These are phyloP conservation scores for Microctenopoma lineatum DNA, from an alignment of 2,797 vertebrate species.

Conservation along the genomic window DNA sequence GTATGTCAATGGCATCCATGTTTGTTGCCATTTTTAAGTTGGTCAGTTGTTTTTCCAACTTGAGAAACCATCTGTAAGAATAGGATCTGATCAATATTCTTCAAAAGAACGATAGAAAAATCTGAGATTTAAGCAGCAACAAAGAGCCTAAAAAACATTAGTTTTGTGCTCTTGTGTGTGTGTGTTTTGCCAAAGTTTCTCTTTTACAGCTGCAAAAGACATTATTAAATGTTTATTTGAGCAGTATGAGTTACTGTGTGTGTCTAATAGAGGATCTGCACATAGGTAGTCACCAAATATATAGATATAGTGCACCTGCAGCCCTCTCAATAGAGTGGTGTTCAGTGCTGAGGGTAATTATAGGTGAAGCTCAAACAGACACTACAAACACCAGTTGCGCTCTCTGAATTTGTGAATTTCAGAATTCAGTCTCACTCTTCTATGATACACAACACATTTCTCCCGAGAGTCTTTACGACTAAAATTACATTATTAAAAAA, in stretches of 20 bases:
- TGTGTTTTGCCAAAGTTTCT: background rate
- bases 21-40: too few relatives aligned
- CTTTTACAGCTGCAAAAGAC: background rate
- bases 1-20: too few relatives aligned
- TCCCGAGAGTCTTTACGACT: background rate
- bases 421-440: background rate
- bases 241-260: background rate
- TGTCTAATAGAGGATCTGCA: background rate
- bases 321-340: background rate
- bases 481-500: conserved; percentile 5
- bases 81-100: background rate
- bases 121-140: background rate
- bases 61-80: background rate
- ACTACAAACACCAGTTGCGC: background rate
- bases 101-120: background rate
- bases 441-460: background rate
- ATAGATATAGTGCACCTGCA: background rate
- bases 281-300: background rate
- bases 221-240: background rate
- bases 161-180: background rate
- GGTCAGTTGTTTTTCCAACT: too few relatives aligned
- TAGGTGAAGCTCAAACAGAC: background rate
- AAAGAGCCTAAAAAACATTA: background rate
- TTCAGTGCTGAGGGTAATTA: background rate
- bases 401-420: background rate